Percentiles rank a stretch among this genome's conserved stretches.
Conservation (phyloP, 2,797 vertebrate species). For the Gobio occitaniae region DNA sequence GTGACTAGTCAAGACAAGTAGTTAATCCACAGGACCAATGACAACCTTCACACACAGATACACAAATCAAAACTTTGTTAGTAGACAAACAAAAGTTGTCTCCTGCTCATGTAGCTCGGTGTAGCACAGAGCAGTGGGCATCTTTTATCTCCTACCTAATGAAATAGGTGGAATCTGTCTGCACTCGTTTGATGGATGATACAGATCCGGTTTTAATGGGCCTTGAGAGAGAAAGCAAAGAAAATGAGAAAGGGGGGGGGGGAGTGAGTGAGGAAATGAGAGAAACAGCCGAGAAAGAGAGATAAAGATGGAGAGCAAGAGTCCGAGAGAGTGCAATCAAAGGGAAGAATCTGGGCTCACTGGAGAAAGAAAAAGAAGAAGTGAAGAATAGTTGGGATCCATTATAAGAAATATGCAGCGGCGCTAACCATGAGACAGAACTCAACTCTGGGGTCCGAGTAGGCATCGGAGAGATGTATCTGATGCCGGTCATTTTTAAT, state of each 20-base stretch:
- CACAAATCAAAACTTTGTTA: constrained; percentile 19
- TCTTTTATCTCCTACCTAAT: constrained; percentile 55
- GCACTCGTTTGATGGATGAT: constrained; percentile 55
- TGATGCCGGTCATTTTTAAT: constrained; percentile 49
- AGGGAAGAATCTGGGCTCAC: constrained; percentile 28
- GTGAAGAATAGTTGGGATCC: not conserved
- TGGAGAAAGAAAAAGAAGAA: constrained; percentile 15
- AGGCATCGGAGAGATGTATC: constrained; percentile 30
- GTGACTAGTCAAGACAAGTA: not conserved
- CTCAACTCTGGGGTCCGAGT: constrained; percentile 5
- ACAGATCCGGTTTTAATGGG: constrained; percentile 55
- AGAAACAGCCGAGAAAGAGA: not conserved
- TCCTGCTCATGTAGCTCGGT: constrained; percentile 6
- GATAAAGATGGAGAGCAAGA: constrained; percentile 21
- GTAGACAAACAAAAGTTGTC: constrained; percentile 51
- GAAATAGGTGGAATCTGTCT: constrained; percentile 51
- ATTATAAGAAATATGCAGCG: constrained; percentile 23
- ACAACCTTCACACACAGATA: not conserved
- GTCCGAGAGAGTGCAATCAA: constrained; percentile 19
- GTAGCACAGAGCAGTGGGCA: constrained; percentile 13
- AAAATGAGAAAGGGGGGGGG: not conserved
- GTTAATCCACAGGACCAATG: not conserved
- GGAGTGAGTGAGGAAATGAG: constrained; percentile 37
- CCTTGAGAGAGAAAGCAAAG: constrained; percentile 37
- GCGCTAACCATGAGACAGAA: not conserved